These are phyloP conservation scores for Morbakka virulenta DNA, from an alignment of 30 jellyfish, hydroid and myxozoan genomes.

Conservation along the genomic window DNA sequence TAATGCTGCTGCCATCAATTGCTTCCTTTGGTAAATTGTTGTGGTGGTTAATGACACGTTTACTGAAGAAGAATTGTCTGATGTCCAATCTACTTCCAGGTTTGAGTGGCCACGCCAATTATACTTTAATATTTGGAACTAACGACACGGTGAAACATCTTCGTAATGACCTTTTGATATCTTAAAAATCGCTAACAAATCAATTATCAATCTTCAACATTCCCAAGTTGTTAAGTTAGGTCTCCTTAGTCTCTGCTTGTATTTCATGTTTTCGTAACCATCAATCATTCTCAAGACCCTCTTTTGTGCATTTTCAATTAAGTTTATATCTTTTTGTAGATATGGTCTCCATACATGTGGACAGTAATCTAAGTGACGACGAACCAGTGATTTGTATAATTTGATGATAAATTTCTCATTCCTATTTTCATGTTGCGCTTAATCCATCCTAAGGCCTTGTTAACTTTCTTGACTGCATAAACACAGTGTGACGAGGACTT, in stretches of 20 bases:
- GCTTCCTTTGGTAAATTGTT: background rate
- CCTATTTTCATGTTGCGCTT: background rate
- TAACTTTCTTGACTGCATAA: background rate
- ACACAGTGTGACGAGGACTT: background rate
- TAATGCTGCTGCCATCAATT: background rate
- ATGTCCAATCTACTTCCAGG: background rate
- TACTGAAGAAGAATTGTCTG: conserved; percentile 6
- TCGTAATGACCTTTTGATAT: background rate
- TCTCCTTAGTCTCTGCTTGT: background rate
- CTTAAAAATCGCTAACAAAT: background rate
- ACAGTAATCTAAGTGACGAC: background rate
- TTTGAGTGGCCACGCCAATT: background rate
- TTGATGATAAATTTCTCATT: background rate
- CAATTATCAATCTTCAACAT: background rate
- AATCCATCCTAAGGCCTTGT: background rate
- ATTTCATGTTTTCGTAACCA: conserved; percentile 1
- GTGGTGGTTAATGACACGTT: background rate
- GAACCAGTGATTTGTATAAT: background rate
- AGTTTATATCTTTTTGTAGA: background rate
- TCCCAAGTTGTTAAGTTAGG: background rate
- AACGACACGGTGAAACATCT: background rate
- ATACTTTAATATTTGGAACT: background rate
- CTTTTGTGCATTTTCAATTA: background rate
- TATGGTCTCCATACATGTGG: conserved; percentile 1
- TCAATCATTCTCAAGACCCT: conserved; percentile 5